Evolutionary conservation across 2,113 vertebrate species (phyloP).

Genomic region (Tragelaphus imberbis): DNA sequence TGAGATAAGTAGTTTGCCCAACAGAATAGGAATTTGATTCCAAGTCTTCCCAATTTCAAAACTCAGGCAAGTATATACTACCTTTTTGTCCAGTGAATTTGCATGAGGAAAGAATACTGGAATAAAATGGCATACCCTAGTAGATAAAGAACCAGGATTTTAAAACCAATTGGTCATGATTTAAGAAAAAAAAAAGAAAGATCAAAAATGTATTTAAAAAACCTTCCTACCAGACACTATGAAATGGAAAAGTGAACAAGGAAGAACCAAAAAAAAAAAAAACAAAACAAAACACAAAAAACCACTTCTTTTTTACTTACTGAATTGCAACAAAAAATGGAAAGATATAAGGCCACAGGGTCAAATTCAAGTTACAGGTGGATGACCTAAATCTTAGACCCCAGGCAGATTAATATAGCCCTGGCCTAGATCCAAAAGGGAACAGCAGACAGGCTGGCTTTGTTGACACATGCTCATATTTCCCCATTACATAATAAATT

Average conservation of each 20-base stretch:
- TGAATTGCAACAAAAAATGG: neutral
- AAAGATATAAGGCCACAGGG: neutral
- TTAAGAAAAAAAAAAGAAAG: neutral
- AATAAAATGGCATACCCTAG: neutral
- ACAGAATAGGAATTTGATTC: neutral
- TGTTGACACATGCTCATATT: neutral
- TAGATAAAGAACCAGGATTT: neutral
- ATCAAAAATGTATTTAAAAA: neutral
- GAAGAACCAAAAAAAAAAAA: neutral
- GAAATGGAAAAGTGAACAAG: neutral
- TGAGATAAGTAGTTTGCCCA: neutral
- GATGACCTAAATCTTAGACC: neutral
- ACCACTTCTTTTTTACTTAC: neutral
- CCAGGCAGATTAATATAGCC: neutral
- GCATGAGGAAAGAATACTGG: neutral
- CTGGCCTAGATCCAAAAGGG: neutral
- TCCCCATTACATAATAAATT: slow-evolving; percentile 35
- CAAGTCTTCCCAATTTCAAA: neutral
- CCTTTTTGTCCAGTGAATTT: neutral
- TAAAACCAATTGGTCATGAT: neutral
- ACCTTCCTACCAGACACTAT: neutral
- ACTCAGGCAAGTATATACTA: neutral
- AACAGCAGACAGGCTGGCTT: neutral
- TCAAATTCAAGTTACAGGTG: neutral
- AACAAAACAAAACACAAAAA: neutral